Conservation (phyloP, 2,888 invertebrate species). For the Caenorhabditis sulstoni region DNA sequence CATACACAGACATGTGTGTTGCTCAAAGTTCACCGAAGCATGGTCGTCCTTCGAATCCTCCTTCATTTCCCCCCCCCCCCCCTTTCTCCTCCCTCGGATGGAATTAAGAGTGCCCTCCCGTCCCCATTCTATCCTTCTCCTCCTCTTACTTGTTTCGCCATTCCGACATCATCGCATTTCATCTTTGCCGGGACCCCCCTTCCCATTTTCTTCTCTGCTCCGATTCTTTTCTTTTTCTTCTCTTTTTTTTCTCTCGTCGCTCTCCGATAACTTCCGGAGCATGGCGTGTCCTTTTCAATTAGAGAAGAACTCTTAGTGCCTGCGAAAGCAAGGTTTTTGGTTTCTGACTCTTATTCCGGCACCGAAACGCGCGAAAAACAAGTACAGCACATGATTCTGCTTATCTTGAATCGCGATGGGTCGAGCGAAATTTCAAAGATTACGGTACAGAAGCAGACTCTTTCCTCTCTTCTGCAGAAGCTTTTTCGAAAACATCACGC, state of each 20-base stretch:
- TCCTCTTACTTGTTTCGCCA: constrained; percentile 2
- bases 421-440: constrained; percentile 13
- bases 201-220: constrained; percentile 8
- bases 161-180: constrained; percentile 40
- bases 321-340: constrained; percentile 21
- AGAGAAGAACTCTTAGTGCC: neutral
- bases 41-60: constrained; percentile 46
- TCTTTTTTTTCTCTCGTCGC: neutral
- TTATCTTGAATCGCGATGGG: no score
- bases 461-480: no score
- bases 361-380: constrained; percentile 21
- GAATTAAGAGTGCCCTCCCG: constrained; percentile 43
- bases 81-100: constrained; percentile 17
- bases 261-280: neutral
- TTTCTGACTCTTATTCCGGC: constrained; percentile 20
- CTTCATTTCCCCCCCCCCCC: constrained; percentile 8
- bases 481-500: constrained; percentile 11
- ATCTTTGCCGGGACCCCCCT: constrained; percentile 4
- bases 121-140: constrained; percentile 9
- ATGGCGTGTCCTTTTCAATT: constrained; percentile 12
- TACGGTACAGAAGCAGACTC: constrained; percentile 15
- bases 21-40: constrained; percentile 50
- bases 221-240: neutral
- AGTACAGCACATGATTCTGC: constrained; percentile 42
- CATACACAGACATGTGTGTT: constrained; percentile 13